Evolutionary conservation across 2,113 vertebrate species (phyloP).

Genomic region (Salvelinus sp.): DNA sequence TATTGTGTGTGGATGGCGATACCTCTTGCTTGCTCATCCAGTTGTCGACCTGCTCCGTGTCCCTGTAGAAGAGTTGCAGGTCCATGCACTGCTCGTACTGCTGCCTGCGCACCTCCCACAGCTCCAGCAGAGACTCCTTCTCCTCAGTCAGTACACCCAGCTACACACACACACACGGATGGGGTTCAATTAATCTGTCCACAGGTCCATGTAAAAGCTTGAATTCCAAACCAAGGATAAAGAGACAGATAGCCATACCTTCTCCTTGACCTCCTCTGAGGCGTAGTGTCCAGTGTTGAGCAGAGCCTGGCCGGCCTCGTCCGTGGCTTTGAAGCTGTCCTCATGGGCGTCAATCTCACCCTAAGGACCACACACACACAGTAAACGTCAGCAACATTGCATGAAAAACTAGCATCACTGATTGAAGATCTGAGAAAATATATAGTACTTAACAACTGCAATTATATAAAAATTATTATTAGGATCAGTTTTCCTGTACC

Average conservation of each 20-base stretch:
- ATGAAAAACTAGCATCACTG: not conserved
- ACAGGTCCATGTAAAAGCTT: not conserved
- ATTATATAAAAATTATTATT: too few species aligned
- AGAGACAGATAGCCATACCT: constrained; percentile 70
- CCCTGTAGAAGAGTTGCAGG: constrained; percentile 97
- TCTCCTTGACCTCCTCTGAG: constrained; percentile 94
- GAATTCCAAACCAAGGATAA: not conserved
- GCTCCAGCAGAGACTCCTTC: constrained; percentile 84
- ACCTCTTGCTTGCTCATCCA: constrained; percentile 99
- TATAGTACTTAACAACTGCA: not conserved
- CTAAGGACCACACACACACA: constrained; percentile 60
- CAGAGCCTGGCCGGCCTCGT: constrained; percentile 88
- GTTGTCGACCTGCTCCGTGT: constrained; percentile 98
- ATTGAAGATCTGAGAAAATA: not conserved
- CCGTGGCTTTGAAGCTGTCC: constrained; percentile 93
- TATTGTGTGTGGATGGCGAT: not conserved
- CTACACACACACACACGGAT: constrained; percentile 58
- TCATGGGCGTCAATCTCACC: constrained; percentile 98
- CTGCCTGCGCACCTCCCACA: constrained; percentile 97
- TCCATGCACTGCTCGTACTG: constrained; percentile 99
- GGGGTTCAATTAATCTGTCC: too few species aligned
- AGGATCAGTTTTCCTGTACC: constrained; percentile 65
- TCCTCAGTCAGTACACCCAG: constrained; percentile 85
- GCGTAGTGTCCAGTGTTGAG: constrained; percentile 90
- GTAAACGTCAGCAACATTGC: not conserved